Base-by-base conservation (phyloP, 2,113 vertebrate species). In the Toxotes jaculatrix region DNA sequence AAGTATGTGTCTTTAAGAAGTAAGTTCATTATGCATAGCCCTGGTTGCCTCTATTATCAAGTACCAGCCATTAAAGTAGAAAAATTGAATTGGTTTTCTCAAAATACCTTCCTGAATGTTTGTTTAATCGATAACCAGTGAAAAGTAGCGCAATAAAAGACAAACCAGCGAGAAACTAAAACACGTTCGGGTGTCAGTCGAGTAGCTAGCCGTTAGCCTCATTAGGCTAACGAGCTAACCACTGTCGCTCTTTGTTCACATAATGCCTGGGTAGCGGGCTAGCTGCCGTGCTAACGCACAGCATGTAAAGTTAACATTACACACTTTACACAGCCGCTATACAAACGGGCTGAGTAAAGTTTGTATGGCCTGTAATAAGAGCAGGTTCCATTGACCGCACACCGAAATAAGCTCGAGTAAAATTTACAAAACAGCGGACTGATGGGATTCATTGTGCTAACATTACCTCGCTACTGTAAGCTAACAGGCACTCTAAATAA, bases 401-500 rank as follows among this genome's bases (percentile, higher is more conserved):
- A 4, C 1, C 40, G 10, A 1, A 69, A 73, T 23, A 31, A 57
- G 12, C 32, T 13, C 5, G 23, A 8, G 3, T 32, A 4, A 51
- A 19, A 53, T 31, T 17, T 19, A 8, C 8, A 11, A 19, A 27
- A 64, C 2, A 31, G 7, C 11, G 14, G 12, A 31, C 5, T 67
- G 56, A 38, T 12, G 11, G 40, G n/a, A 13, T 51, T 77, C 47
- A 57, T 67, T 55, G 67, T 57, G 89, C 91, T 90, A 88, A 87
- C 85, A 68, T 55, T 60, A 49, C 83, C 56, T 68, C 71, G 84
- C 82, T 71, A 80, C 81, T 49, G 59, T 82, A 88, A 88, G 93
- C 93, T 93, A 91, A 81, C 88, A 79, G 66, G 68, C 83, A 55
- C 61, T 83, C 90, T 74, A 74, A 92, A 92, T 90, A 90, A 92